Evolutionary conservation across 1,140 invertebrate species (phyloP).

Genomic region (Pseudachorutes palmiensis): DNA sequence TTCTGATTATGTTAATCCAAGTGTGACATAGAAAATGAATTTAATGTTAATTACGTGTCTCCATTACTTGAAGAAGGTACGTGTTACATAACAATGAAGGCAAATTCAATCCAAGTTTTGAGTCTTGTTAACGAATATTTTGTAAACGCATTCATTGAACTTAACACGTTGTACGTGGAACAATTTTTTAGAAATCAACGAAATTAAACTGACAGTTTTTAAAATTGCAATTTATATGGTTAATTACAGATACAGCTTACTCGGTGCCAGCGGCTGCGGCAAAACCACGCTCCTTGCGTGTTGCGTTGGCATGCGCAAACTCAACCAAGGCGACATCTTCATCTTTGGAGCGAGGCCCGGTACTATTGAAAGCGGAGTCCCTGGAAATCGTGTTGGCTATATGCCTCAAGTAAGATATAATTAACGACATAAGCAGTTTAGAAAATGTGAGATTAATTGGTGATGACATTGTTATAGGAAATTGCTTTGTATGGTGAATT

Average conservation of each 20-base stretch:
- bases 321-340: conserved; percentile 76
- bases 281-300: conserved; percentile 80
- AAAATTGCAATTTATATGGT: neutral
- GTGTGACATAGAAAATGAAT: too few species aligned
- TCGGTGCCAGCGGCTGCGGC: conserved; percentile 75
- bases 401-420: conserved; percentile 49
- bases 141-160: neutral
- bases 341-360: conserved; percentile 77
- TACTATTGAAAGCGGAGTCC: conserved; percentile 61
- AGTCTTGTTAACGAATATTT: too few species aligned
- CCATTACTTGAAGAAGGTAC: too few species aligned
- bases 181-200: neutral
- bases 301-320: conserved; percentile 69
- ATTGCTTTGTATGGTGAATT: conserved; percentile 91
- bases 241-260: conserved; percentile 65
- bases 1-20: too few species aligned
- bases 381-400: conserved; percentile 67
- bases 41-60: too few species aligned
- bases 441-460: conserved; percentile 5
- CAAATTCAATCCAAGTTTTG: too few species aligned
- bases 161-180: neutral
- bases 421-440: neutral
- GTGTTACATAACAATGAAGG: too few species aligned
- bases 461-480: conserved; percentile 53
- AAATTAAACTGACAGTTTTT: neutral